Conservation (phyloP, 2,797 vertebrate species). For the Schizopygopsis malacanthus region DNA sequence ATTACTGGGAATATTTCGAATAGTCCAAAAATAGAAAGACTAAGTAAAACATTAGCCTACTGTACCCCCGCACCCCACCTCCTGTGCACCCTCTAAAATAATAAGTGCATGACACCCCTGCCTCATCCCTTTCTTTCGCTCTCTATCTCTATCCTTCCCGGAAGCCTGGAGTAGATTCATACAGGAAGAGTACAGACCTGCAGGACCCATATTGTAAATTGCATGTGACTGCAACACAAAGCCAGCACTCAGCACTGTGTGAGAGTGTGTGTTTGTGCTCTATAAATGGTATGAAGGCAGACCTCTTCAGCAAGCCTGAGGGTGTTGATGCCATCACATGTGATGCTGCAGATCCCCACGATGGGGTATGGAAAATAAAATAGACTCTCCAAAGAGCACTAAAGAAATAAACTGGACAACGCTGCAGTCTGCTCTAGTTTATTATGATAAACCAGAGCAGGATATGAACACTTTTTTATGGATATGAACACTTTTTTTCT, state of each 20-base stretch:
- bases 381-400: conserved; percentile 7
- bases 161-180: conserved; percentile 10
- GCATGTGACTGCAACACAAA: conserved; percentile 41
- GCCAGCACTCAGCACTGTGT: conserved; percentile 20
- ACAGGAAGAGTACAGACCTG: conserved; percentile 22
- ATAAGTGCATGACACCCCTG: no score
- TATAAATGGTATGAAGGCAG: conserved; percentile 13
- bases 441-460: neutral
- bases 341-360: conserved; percentile 28
- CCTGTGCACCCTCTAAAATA: no score
- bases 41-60: no score
- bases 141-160: neutral
- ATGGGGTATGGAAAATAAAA: conserved; percentile 10
- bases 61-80: no score
- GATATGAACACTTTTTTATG: no score
- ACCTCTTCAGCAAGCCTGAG: conserved; percentile 10
- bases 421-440: neutral
- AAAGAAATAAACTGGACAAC: neutral
- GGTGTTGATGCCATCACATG: conserved; percentile 23
- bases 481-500: neutral
- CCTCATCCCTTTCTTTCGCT: conserved; percentile 17
- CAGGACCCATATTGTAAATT: conserved; percentile 22
- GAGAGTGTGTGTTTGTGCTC: neutral
- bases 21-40: no score
- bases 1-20: no score